Evolutionary conservation across 1,140 invertebrate genomes (phyloP).

Genomic region (Drosophila truncata): DNA sequence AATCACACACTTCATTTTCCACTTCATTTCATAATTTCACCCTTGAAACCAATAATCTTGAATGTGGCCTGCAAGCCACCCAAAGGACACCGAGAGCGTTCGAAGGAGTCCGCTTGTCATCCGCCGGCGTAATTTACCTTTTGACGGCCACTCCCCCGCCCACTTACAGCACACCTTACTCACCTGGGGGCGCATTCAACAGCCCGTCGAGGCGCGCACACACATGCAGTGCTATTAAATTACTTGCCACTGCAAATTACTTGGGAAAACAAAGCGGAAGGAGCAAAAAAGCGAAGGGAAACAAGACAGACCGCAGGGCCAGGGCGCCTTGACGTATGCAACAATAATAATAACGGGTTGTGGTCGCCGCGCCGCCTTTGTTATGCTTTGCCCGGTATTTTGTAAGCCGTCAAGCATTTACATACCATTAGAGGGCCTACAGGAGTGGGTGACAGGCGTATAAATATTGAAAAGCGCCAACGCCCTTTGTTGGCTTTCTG

Average conservation of each 20-base stretch:
- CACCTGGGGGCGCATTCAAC: slow-evolving; percentile 58
- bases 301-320: slow-evolving; percentile 31
- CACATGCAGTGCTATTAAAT: slow-evolving; percentile 57
- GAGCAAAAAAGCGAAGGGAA: slow-evolving; percentile 31
- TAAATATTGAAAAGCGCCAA: slow-evolving; percentile 68
- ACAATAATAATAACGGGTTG: slow-evolving; percentile 68
- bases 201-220: slow-evolving; percentile 22
- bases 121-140: slow-evolving; percentile 51
- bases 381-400: slow-evolving; percentile 43
- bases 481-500: slow-evolving; percentile 52
- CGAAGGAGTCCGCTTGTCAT: slow-evolving; percentile 45
- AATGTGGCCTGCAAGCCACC: slow-evolving; percentile 22
- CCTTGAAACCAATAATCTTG: slow-evolving; percentile 66
- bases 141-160: slow-evolving; percentile 27
- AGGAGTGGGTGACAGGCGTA: slow-evolving; percentile 35
- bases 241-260: slow-evolving; percentile 61
- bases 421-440: slow-evolving; percentile 55
- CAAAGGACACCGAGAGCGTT: slow-evolving; percentile 3
- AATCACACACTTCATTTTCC: slow-evolving; percentile 64
- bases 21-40: slow-evolving; percentile 67
- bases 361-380: slow-evolving; percentile 47
- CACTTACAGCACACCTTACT: slow-evolving; percentile 12
- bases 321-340: slow-evolving; percentile 60
- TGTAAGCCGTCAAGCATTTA: slow-evolving; percentile 66
- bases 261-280: slow-evolving; percentile 58